phyloP scores from a whole-genome alignment of 2,888 invertebrate species.

The Dicyrtomina minuta region DNA sequence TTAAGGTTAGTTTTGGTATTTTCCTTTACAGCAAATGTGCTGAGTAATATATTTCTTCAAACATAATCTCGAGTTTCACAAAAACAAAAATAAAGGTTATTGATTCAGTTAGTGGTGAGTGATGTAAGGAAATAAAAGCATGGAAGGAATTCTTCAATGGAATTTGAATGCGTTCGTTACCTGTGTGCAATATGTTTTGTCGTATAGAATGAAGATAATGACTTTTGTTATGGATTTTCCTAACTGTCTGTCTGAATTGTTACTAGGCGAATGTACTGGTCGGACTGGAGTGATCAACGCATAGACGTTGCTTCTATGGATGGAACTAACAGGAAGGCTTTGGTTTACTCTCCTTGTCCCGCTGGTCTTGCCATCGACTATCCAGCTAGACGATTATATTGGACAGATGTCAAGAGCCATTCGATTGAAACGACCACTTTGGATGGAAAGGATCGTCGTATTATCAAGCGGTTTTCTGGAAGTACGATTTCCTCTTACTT shows the following conservation, averaged over 20 bases:
- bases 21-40: no score
- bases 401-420: conserved; percentile 77
- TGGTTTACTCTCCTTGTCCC: conserved; percentile 70
- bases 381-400: conserved; percentile 74
- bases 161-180: background rate
- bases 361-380: conserved; percentile 74
- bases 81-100: no score
- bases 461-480: conserved; percentile 63
- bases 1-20: no score
- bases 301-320: conserved; percentile 69
- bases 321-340: conserved; percentile 63
- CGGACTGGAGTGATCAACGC: conserved; percentile 66
- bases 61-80: no score
- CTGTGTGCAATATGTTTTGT: background rate
- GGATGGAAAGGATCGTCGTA: conserved; percentile 68
- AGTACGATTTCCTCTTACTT: conserved; percentile 55
- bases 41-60: no score
- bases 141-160: background rate
- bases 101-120: no score
- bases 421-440: conserved; percentile 69
- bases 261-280: conserved; percentile 71
- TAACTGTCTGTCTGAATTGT: background rate
- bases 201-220: background rate
- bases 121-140: no score
- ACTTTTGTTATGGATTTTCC: no score